Base-by-base conservation (phyloP, 2,888 invertebrate genomes). In the Philereme transversata region DNA sequence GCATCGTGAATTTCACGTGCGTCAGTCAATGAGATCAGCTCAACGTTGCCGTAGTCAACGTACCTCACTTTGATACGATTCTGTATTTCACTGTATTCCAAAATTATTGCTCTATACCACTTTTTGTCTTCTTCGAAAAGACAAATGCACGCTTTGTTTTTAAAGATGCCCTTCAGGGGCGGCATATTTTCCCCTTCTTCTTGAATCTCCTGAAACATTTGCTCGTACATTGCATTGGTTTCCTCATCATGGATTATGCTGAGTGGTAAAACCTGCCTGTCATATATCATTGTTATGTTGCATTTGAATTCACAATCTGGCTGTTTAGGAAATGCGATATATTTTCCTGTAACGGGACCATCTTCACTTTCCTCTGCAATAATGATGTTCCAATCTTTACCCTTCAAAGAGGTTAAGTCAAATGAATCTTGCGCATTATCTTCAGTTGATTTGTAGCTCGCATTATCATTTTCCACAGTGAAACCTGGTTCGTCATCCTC, bases 11-110 rank as follows among this genome's bases (percentile, higher is more conserved):
- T 93, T 74, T 89, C 90, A 59, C 92, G 91, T 0, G 94, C 81
- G 63, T 93, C 82, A 6, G 81, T 72, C 22, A 84, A 70, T 0
- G 89, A 67, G 22, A 95, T 84, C 0, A 87, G 72, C 75, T 95
- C 95, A 5, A 88, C 82, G 73, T 96, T 96, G 2, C 97, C 96
- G 75, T 94, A 97, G 82, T 97, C 97, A 0, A 97, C 94, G 81
- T 95, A 97, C 67, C 92, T 88, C 0, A 97, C 94, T 72, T 93
- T 93, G 0, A 95, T 91, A 53, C 81, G 73, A 5, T 84, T 81
- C 11, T 87, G 79, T 0, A 73, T 71, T 41, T 86, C 77, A 66
- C 93, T 88, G 52, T 92, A 85, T 54, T 94, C 89, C 47, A 93
- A 79, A 54, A 97, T 93, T 9, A 90, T 76, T 0, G 95, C 96